These are phyloP conservation scores for Lymantria dispar DNA, from an alignment of 2,888 invertebrate species.

Conservation along the genomic window DNA sequence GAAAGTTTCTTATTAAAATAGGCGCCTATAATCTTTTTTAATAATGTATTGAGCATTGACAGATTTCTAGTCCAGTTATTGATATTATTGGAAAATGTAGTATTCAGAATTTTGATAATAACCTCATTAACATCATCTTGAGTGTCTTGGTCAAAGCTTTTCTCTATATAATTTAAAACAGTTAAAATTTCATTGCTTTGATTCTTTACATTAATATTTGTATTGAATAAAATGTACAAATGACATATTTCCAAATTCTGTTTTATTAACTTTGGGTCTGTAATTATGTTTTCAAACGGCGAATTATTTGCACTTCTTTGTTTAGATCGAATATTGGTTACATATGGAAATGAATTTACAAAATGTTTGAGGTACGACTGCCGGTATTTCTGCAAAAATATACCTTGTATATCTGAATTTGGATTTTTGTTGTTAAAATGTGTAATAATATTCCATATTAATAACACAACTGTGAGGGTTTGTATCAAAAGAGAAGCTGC, in stretches of 20 bases:
- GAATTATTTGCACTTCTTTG: slow-evolving; percentile 38
- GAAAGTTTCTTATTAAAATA: slow-evolving; percentile 56
- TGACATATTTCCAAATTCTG: slow-evolving; percentile 67
- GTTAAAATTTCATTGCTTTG: slow-evolving; percentile 56
- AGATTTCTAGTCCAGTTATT: slow-evolving; percentile 63
- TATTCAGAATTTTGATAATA: slow-evolving; percentile 56
- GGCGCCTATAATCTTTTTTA: slow-evolving; percentile 61
- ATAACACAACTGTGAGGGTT: slow-evolving; percentile 83
- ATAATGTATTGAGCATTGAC: slow-evolving; percentile 54
- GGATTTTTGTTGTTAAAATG: slow-evolving; percentile 56
- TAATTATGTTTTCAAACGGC: slow-evolving; percentile 53
- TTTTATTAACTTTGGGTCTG: slow-evolving; percentile 59
- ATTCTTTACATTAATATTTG: slow-evolving; percentile 59
- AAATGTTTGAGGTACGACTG: slow-evolving; percentile 80
- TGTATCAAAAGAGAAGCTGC: slow-evolving; percentile 84
- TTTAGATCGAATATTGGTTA: slow-evolving; percentile 64
- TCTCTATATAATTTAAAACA: slow-evolving; percentile 77
- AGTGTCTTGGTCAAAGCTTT: slow-evolving; percentile 57
- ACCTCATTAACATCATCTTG: slow-evolving; percentile 46
- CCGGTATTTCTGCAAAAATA: slow-evolving; percentile 79
- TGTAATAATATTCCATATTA: slow-evolving; percentile 77
- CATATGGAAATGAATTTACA: slow-evolving; percentile 82
- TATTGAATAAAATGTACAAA: slow-evolving; percentile 74
- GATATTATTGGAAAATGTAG: slow-evolving; percentile 57
- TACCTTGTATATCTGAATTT: slow-evolving; percentile 63